These are phyloP conservation scores for Climacteris rufus DNA, from an alignment of 2,113 vertebrate species.

Conservation along the genomic window DNA sequence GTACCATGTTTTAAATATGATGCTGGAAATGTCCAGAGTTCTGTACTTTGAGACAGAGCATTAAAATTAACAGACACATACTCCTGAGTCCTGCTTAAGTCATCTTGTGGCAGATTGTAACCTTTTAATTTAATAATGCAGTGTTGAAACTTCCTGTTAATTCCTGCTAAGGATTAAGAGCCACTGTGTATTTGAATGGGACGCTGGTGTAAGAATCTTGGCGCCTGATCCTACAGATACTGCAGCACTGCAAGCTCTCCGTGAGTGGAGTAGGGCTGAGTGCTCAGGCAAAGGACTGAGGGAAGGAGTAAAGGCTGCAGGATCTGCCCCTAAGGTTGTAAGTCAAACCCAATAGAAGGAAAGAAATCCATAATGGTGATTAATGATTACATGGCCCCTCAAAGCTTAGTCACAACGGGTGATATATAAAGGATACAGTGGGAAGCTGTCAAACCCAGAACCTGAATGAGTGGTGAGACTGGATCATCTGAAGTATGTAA, in stretches of 20 bases:
- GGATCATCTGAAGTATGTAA: background rate
- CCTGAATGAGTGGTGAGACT: background rate
- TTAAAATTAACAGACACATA: slow-evolving; percentile 61
- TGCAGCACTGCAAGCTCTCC: background rate
- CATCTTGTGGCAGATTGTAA: slow-evolving; percentile 28
- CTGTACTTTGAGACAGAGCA: slow-evolving; percentile 30
- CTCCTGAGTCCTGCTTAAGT: slow-evolving; percentile 24
- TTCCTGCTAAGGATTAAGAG: background rate
- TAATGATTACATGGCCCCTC: slow-evolving; percentile 26
- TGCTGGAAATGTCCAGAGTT: slow-evolving; percentile 35
- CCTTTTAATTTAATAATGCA: slow-evolving; percentile 61
- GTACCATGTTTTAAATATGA: slow-evolving; percentile 64
- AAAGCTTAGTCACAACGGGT: slow-evolving; percentile 39
- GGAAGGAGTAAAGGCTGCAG: slow-evolving; percentile 11
- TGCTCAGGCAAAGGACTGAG: background rate
- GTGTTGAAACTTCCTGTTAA: slow-evolving; percentile 23
- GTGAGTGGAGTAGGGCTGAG: background rate
- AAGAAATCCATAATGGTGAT: slow-evolving; percentile 44
- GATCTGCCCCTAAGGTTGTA: background rate
- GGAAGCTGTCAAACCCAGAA: slow-evolving; percentile 29
- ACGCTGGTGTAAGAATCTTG: background rate
- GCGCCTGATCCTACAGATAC: rapidly evolving
- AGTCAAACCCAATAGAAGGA: background rate
- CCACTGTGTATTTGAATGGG: background rate
- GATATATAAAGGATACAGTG: slow-evolving; percentile 40